Conservation (phyloP, 37 sponge, comb jelly and placozoan species). For the Diacarnus erythraeanus region DNA sequence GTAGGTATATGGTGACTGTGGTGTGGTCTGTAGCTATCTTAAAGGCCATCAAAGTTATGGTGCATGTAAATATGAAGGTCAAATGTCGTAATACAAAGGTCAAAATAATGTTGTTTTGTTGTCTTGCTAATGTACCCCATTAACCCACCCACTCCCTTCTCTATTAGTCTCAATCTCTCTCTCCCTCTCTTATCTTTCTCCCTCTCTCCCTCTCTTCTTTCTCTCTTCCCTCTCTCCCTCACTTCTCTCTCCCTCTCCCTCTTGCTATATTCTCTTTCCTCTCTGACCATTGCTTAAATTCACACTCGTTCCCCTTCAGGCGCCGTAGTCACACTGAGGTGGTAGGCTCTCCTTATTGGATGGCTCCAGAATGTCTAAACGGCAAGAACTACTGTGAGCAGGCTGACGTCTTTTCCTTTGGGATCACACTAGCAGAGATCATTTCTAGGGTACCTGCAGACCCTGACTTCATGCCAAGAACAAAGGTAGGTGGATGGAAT, state of each 20-base stretch:
- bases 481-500: slow-evolving; percentile 51
- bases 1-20: too few relatives aligned
- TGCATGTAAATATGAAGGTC: too few relatives aligned
- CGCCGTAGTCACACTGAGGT: slow-evolving; percentile 65
- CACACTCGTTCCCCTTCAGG: too few relatives aligned
- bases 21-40: too few relatives aligned
- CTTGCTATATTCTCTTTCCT: slow-evolving; percentile 28
- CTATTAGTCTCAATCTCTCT: too few relatives aligned
- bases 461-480: slow-evolving; percentile 85
- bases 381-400: slow-evolving; percentile 82
- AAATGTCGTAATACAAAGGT: too few relatives aligned
- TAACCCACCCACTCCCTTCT: too few relatives aligned
- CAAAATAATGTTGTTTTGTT: too few relatives aligned
- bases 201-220: not conserved
- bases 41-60: too few relatives aligned
- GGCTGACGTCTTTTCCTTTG: slow-evolving; percentile 94
- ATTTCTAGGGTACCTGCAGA: slow-evolving; percentile 77
- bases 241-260: slow-evolving; percentile 45
- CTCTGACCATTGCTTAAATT: too few relatives aligned
- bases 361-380: slow-evolving; percentile 88
- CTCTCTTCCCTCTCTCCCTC: slow-evolving; percentile 12
- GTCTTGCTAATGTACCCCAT: too few relatives aligned
- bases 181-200: too few relatives aligned
- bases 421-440: slow-evolving; percentile 88
- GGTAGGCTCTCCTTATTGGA: slow-evolving; percentile 93